Evolutionary conservation across 2,797 vertebrate genomes (phyloP).

Genomic region (Gymnopithys bicolor): DNA sequence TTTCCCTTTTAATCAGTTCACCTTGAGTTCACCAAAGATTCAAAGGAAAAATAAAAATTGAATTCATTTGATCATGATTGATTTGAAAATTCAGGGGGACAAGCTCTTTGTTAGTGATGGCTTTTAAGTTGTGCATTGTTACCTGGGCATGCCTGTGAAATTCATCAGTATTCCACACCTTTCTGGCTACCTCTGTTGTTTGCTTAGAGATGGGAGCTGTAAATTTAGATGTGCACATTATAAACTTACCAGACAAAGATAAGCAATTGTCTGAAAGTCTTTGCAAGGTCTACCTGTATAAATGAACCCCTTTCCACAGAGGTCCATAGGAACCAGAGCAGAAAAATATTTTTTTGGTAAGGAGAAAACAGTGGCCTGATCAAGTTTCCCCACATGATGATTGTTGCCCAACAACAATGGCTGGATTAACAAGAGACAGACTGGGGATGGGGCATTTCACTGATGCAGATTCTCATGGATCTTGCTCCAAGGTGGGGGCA

Average conservation of each 20-base stretch:
- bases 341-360: not conserved
- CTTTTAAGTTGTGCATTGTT: conserved; percentile 68
- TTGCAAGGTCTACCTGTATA: not conserved
- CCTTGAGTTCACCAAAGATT: conserved; percentile 44
- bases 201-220: conserved; percentile 60
- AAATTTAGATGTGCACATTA: conserved; percentile 56
- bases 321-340: not conserved
- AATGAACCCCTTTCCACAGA: not conserved
- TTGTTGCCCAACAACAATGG: not conserved
- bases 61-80: conserved; percentile 56
- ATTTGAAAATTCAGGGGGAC: conserved; percentile 64
- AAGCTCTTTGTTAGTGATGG: conserved; percentile 62
- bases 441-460: not conserved
- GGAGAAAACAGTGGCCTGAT: not conserved
- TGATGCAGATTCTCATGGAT: not conserved
- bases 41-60: conserved; percentile 48
- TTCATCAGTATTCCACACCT: conserved; percentile 65
- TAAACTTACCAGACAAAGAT: conserved; percentile 35
- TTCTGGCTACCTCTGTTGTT: conserved; percentile 29
- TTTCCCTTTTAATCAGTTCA: conserved; percentile 63
- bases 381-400: not conserved
- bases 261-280: not conserved
- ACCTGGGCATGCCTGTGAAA: conserved; percentile 50
- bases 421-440: not conserved
- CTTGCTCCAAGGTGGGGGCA: not conserved